Conservation (phyloP, 2,113 vertebrate genomes). For the Gallinago jamesoni region DNA sequence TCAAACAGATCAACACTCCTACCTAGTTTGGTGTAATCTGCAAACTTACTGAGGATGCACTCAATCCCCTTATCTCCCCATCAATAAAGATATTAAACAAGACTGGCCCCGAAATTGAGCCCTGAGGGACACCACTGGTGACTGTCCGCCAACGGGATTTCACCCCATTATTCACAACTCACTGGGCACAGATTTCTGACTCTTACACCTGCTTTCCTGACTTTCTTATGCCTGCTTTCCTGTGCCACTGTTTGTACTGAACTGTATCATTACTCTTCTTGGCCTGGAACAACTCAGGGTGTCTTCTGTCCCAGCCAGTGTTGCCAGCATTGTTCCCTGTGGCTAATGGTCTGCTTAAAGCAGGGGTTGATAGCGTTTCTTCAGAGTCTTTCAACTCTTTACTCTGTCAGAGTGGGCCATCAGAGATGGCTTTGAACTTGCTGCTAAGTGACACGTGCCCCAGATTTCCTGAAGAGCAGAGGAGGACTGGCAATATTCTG, state of each 20-base stretch:
- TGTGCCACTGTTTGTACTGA: neutral
- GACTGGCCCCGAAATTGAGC: too few species aligned
- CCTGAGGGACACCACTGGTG: too few species aligned
- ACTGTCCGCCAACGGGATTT: too few species aligned
- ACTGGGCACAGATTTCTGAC: neutral
- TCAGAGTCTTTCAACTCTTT: neutral
- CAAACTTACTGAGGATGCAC: too few species aligned
- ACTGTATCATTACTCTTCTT: accelerated
- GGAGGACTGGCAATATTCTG: neutral
- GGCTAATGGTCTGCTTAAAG: neutral
- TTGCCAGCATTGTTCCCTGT: neutral
- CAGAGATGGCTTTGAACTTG: conserved; percentile 3
- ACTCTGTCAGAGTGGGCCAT: neutral
- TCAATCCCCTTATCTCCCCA: too few species aligned
- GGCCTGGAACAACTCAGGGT: neutral
- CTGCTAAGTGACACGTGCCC: neutral
- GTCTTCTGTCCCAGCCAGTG: neutral
- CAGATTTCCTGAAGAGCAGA: neutral
- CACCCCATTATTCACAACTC: too few species aligned
- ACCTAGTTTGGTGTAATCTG: too few species aligned
- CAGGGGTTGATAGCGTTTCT: neutral
- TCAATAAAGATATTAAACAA: too few species aligned
- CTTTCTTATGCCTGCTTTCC: neutral
- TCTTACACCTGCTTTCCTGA: neutral
- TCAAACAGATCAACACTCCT: too few species aligned